Evolutionary conservation across 1,140 invertebrate genomes (phyloP), one percentile per base, ranked within the genome.

Genomic region (Nasonia vitripennis): DNA sequence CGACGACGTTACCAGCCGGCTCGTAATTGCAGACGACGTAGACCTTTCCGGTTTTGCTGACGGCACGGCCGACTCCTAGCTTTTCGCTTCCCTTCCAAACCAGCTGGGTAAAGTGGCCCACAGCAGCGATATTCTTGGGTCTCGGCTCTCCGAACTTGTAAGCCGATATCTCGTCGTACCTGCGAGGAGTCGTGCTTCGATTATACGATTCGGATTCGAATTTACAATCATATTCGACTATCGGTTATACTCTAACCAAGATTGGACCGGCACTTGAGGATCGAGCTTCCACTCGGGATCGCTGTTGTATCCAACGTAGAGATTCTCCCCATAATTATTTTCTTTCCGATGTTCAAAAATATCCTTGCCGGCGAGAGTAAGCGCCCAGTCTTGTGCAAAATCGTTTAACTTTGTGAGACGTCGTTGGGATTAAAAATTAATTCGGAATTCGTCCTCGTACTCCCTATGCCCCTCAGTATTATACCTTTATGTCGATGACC

Each of bases 21-120:
- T 94, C 92, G 88, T 97, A 97, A 89, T 96, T 95, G 34, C 95
- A 95, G 0, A 97, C 96, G 1, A 96, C 94, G 79, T 95, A 94
- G 20, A 95, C 90, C 86, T 94, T 94, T 3, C 95, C 95, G 6
- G 91, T 91, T 37, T 88, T 81, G n/a, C 88, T 89, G 67, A 87
- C 91, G 1, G 95, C 94, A 85, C 94, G 91, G 7, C 94, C 96
- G 2, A 96, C 92, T 0, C 96, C 96, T 7, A 97, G 87, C 86
- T 95, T 93, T 88, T 90, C 91, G n/a, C 92, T 94, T 0, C 91
- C 93, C 87, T 94, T 95, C 96, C 96, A 97, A 62, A 96, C 91
- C 20, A 96, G 90, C 88, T 95, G 95, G 12, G 94, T 95, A 88
- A 96, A 96, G 88, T 95, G 94, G 55, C 94, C 94, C 17, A 90